phyloP scores from a whole-genome alignment of 2,113 vertebrate genomes.

The Lagopus leucura region DNA sequence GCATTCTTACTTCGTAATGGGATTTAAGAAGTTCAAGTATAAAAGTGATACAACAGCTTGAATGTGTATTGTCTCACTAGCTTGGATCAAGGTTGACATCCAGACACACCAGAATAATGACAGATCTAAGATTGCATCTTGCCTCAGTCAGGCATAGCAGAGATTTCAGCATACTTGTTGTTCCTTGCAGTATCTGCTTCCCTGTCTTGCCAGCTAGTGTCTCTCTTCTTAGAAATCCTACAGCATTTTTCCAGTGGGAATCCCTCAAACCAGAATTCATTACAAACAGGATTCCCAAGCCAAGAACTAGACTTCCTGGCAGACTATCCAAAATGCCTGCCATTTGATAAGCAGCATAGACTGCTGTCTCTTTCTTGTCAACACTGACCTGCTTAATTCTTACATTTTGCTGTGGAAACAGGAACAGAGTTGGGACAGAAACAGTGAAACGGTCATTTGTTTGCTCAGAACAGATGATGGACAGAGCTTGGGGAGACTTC shows the following conservation, averaged over 20 bases:
- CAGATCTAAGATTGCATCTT: not conserved
- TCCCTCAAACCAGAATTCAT: not conserved
- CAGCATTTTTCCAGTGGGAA: not conserved
- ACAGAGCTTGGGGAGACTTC: not conserved
- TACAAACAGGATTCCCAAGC: not conserved
- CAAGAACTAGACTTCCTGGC: not conserved
- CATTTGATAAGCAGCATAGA: not conserved
- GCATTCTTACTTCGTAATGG: not conserved
- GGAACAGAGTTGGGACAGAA: not conserved
- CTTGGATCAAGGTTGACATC: rapidly evolving
- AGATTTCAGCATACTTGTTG: not conserved
- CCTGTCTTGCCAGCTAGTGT: not conserved
- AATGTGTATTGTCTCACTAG: not conserved
- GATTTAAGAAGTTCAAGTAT: not conserved
- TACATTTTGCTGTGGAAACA: not conserved
- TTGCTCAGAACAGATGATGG: not conserved
- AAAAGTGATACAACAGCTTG: not conserved
- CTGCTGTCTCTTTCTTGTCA: not conserved
- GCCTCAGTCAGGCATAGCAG: not conserved
- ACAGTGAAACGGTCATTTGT: not conserved
- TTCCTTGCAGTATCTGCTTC: not conserved
- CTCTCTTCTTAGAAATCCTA: not conserved
- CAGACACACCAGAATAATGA: not conserved
- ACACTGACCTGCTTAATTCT: not conserved
- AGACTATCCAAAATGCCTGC: not conserved